Base-by-base conservation (phyloP, 2,888 invertebrate genomes). In the Andricus curvator region DNA sequence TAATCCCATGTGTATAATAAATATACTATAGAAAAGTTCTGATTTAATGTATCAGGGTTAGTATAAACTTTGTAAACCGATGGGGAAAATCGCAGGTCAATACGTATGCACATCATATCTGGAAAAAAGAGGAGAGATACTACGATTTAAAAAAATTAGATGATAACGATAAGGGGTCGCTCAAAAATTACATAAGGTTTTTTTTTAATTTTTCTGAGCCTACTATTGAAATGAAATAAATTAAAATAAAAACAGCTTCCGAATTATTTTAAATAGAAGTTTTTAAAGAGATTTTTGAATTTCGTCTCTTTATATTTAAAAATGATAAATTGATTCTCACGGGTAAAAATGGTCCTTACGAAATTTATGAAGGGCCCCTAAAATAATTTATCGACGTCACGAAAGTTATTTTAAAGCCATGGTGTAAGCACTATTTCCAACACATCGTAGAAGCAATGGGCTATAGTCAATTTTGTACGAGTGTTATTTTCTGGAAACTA, bases 401-500 rank as follows among this genome's bases (percentile, higher is more conserved):
- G 78, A 76, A 81, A 80, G 80, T 86, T 85, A 83, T 85, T 84
- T 85, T 84, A 78, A 84, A 78, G 37, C 68, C 82, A 79, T 33
- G 74, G 74, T 74, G n/a, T 74, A 33, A 82, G 82, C 84, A 86
- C 84, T 79, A 80, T 81, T 83, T 79, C 83, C 82, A 86, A 88
- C 85, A 87, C 86, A 88, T 87, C 88, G 85, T 88, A 88, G 87
- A 92, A 91, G 91, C 91, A 92, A 92, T 92, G 90, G 89, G 89
- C 89, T 89, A 87, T 90, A 91, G 91, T 91, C 92, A 92, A 92
- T 92, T 92, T 92, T 92, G 88, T 92, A 92, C 90, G 89, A 87
- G 88, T 89, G 87, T 91, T 91, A 92, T 90, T 91, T 91, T 91
- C 88, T 88, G 86, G 88, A 88, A 88, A 89, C 86, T 88, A 81